Percentiles rank a stretch among this genome's conserved stretches.
Conservation (phyloP, 2,797 vertebrate species). For the Macroramphosus scolopax region DNA sequence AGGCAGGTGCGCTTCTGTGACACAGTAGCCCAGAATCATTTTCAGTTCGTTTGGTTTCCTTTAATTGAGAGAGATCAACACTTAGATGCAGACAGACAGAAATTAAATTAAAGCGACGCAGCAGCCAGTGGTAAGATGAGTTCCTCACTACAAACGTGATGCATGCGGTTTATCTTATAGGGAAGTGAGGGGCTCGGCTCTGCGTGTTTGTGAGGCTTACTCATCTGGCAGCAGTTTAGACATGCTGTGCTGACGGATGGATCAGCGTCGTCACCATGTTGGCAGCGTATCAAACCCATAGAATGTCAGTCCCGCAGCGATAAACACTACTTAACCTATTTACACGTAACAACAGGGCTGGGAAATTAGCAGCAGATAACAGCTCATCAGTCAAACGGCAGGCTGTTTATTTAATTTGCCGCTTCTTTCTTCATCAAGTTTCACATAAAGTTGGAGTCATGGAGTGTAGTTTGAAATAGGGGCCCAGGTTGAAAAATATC, state of each 20-base stretch:
- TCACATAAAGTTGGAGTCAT: too few species aligned
- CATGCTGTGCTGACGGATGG: slow-evolving; percentile 20
- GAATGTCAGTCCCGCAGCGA: slow-evolving; percentile 15
- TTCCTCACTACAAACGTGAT: too few species aligned
- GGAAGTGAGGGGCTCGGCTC: background rate
- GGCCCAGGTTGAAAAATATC: too few species aligned
- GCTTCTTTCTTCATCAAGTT: too few species aligned
- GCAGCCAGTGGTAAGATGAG: background rate
- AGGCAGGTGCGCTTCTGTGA: slow-evolving; percentile 12
- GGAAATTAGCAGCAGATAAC: slow-evolving; percentile 29
- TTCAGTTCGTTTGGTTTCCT: background rate
- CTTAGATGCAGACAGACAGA: background rate
- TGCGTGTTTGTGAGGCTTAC: background rate
- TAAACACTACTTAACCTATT: slow-evolving; percentile 55
- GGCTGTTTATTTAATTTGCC: background rate
- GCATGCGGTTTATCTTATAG: background rate
- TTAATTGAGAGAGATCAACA: too few species aligned
- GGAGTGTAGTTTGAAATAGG: too few species aligned
- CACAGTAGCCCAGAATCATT: slow-evolving; percentile 3
- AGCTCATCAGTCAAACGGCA: slow-evolving; percentile 31
- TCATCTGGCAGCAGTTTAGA: slow-evolving; percentile 8
- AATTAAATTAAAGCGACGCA: too few species aligned
- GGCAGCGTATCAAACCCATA: slow-evolving; percentile 25
- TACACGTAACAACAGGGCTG: slow-evolving; percentile 27
- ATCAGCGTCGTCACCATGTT: slow-evolving; percentile 30